Evolutionary conservation across 1,140 invertebrate genomes (phyloP), one percentile per base, ranked within the genome.

Genomic region (Heterodera carotae): DNA sequence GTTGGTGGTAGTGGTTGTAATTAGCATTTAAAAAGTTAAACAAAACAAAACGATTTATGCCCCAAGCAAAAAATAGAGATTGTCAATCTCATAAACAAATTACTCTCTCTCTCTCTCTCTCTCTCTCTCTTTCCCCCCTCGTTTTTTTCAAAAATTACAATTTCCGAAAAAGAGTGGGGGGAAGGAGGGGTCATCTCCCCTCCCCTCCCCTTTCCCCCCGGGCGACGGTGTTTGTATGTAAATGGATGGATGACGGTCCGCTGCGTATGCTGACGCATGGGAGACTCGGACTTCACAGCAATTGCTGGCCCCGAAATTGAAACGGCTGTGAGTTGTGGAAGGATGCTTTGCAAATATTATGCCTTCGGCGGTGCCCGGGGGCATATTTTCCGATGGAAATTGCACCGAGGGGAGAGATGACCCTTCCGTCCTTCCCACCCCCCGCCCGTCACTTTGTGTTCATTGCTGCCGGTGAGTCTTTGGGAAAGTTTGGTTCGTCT

Each of bases 281-380:
- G 39, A 6, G 39, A 53, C 48, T 53, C 18, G 48, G 48, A 18
- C 48, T 39, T 10, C n/a, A n/a, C n/a, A n/a, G n/a, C 48, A 53
- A 15, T 15, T 53, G 48, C 10, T 53, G 48, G 48, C 3, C 48
- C 48, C 48, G 48, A 53, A 53, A 53, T 53, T 53, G 48, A 53
- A 53, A 15, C 48, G 48, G 48, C 48, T 53, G 48, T 43, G 12
- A 43, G 48, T 53, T 53, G 48, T 3, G 48, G 3, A 53, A 53
- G 18, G 48, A 53, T 53, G 48, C 48, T 53, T 53, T 53, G 48
- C 48, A 53, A 53, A 53, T 53, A 53, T 53, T 53, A 53, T 53
- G 48, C 48, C 48, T 53, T 2, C 10, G 10, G 48, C 10, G 10
- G 48, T 3, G 48, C 10, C 8, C 48, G 48, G 48, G 10, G 48